Percentiles rank a stretch among this genome's conserved stretches.
These are phyloP conservation scores for Chlamydotis undulata DNA, from an alignment of 2,113 vertebrate genomes.

Conservation along the genomic window DNA sequence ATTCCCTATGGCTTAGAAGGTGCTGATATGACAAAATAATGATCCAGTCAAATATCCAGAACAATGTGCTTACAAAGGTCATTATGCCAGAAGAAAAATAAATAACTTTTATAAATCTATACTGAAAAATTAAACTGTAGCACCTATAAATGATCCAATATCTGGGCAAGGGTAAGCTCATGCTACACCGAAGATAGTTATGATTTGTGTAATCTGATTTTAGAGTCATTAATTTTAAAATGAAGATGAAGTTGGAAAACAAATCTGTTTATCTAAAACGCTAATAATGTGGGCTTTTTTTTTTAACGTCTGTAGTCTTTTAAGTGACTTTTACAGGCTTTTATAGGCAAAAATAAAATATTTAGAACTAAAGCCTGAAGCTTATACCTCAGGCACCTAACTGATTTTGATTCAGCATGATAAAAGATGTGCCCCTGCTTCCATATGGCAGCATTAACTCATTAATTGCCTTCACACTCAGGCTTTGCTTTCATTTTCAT, in stretches of 20 bases:
- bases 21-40: not conserved
- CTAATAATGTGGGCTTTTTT: not conserved
- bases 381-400: not conserved
- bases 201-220: not conserved
- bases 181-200: not conserved
- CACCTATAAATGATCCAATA: not conserved
- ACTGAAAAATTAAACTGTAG: not conserved
- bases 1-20: not conserved
- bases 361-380: not conserved
- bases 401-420: not conserved
- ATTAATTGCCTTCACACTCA: not conserved
- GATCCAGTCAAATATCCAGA: not conserved
- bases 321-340: not conserved
- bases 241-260: not conserved
- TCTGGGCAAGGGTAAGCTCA: not conserved
- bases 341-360: not conserved
- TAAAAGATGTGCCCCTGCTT: not conserved
- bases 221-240: not conserved
- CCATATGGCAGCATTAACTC: not conserved
- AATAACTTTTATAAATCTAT: not conserved
- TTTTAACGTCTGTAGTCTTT: not conserved
- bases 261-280: not conserved
- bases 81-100: not conserved
- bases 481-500: not conserved
- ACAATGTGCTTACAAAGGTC: not conserved